phyloP scores from a whole-genome alignment of 2,113 vertebrate genomes.

The Apodemus speciosus region DNA sequence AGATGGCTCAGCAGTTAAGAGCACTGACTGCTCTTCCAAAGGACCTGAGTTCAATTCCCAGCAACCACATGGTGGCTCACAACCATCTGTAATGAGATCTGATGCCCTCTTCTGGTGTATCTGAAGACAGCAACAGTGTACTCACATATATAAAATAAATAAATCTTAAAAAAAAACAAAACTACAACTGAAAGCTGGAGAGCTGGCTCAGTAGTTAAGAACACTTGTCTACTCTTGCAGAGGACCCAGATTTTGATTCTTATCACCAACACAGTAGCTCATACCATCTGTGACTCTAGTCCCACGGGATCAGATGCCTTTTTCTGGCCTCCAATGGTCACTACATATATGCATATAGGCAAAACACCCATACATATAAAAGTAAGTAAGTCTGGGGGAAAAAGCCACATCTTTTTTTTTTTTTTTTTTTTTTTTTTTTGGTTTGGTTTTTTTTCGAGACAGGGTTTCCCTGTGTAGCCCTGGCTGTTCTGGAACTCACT shows the following conservation, averaged over 20 bases:
- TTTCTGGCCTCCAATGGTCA: not conserved
- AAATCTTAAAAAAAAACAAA: not conserved
- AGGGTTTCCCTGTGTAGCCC: no score
- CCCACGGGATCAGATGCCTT: not conserved
- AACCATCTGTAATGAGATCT: no score
- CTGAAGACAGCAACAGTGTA: no score
- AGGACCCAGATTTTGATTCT: not conserved
- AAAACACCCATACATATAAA: not conserved
- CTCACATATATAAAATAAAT: no score
- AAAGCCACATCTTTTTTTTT: not conserved
- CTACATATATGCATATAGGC: not conserved
- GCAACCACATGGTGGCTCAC: no score
- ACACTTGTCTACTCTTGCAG: no score
- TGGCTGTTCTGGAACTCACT: no score
- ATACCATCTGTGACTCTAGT: not conserved
- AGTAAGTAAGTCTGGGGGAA: not conserved
- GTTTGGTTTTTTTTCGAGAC: no score
- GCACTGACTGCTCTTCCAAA: not conserved
- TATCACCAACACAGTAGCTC: not conserved
- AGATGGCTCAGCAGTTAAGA: not conserved
- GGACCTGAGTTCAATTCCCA: no score
- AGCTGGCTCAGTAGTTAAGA: not conserved
- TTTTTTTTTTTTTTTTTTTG: no score
- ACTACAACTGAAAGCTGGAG: not conserved
- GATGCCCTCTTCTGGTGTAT: no score